These are phyloP conservation scores for Rhizoglyphus robini DNA, from an alignment of 1,140 invertebrate species.

Conservation along the genomic window DNA sequence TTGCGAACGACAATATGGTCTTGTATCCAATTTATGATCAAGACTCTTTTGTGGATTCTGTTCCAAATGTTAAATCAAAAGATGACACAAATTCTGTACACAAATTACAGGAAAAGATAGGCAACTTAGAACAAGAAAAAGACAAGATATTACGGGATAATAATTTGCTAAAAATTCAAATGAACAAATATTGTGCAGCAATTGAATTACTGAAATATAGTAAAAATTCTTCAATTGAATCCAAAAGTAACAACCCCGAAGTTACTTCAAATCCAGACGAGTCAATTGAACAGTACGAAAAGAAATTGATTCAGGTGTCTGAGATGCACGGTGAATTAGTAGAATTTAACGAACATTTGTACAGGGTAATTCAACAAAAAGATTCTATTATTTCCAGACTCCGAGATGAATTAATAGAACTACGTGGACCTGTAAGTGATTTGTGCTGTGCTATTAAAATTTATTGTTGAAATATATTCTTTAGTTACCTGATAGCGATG, in stretches of 20 bases:
- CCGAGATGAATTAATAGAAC: slow-evolving; percentile 49
- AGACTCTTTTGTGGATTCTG: not conserved
- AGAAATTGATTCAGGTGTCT: slow-evolving; percentile 79
- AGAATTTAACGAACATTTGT: slow-evolving; percentile 69
- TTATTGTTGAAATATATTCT: not conserved
- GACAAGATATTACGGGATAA: slow-evolving; percentile 52
- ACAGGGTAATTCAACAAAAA: slow-evolving; percentile 41
- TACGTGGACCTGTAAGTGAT: slow-evolving; percentile 40
- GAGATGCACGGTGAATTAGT: slow-evolving; percentile 92
- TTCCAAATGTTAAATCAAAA: not conserved
- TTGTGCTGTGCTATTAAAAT: not conserved
- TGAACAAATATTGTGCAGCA: slow-evolving; percentile 75
- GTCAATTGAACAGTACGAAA: slow-evolving; percentile 63
- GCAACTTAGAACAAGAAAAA: slow-evolving; percentile 14
- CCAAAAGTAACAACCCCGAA: not conserved
- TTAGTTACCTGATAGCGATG: slow-evolving; percentile 29
- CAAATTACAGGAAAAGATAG: slow-evolving; percentile 13
- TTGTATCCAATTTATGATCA: not conserved
- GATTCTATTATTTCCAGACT: slow-evolving; percentile 50
- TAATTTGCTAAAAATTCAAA: slow-evolving; percentile 67
- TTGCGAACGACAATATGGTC: not conserved
- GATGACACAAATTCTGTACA: not conserved
- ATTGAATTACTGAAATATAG: slow-evolving; percentile 58
- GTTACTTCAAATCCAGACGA: not conserved
- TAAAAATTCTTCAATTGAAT: slow-evolving; percentile 39